Evolutionary conservation across 1,140 invertebrate species (phyloP).

Genomic region (Zaprionus inermis): DNA sequence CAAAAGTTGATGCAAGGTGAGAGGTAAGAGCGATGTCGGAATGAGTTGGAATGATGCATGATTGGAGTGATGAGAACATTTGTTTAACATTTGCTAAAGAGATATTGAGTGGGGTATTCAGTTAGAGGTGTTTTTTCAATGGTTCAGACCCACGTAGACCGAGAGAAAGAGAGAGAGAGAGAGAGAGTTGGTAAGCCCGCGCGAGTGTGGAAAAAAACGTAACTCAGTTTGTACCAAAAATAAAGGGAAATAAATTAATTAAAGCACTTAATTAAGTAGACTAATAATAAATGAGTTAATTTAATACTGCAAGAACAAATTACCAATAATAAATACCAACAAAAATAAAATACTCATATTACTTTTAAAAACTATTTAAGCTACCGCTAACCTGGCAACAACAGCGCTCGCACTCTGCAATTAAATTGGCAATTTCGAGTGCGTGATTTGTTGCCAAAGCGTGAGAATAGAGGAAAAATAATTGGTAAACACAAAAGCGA

Average conservation of each 20-base stretch:
- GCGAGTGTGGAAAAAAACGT: slow-evolving; percentile 5
- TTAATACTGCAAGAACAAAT: not conserved
- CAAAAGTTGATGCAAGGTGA: not conserved
- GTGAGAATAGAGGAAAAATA: not conserved
- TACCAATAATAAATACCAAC: too few species aligned
- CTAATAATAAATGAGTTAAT: not conserved
- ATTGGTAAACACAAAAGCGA: too few species aligned
- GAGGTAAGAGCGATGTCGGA: not conserved
- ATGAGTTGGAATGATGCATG: slow-evolving; percentile 16
- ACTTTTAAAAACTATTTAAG: not conserved
- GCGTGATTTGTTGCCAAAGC: not conserved
- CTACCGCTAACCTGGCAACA: not conserved
- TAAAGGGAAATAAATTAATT: slow-evolving; percentile 15
- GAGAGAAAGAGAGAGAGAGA: not conserved
- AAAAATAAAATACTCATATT: slow-evolving; percentile 13
- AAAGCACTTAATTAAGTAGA: slow-evolving; percentile 23
- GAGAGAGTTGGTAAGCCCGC: not conserved
- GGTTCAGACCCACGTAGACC: not conserved
- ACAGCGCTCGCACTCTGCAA: not conserved
- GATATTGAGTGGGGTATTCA: not conserved
- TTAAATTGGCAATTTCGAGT: not conserved
- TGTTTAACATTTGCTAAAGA: slow-evolving; percentile 12
- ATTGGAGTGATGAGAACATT: slow-evolving; percentile 17
- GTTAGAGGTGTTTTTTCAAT: not conserved
- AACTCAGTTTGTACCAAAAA: slow-evolving; percentile 38